These are phyloP conservation scores for Dissostichus mawsoni DNA, from an alignment of 2,113 vertebrate species.

Conservation along the genomic window DNA sequence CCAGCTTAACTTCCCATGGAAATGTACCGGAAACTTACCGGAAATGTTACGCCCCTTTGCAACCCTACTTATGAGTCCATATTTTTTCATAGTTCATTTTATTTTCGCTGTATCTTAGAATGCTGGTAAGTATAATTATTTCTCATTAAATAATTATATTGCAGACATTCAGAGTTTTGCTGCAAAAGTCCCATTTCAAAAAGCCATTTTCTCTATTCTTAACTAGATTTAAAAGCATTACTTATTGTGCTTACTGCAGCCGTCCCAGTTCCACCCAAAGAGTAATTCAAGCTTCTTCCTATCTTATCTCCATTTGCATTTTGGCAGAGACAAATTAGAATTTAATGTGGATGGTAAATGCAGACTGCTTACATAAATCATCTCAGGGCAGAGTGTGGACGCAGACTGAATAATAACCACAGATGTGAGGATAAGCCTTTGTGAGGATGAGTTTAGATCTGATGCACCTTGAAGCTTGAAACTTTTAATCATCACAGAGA, in stretches of 20 bases:
- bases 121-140: not conserved
- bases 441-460: not conserved
- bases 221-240: slow-evolving; percentile 19
- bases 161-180: slow-evolving; percentile 10
- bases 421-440: not conserved
- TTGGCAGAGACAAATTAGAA: slow-evolving; percentile 33
- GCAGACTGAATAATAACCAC: slow-evolving; percentile 39
- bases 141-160: slow-evolving; percentile 1
- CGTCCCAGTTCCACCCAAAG: not conserved
- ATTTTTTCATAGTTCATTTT: too few relatives aligned
- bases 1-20: too few relatives aligned
- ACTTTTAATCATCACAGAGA: slow-evolving; percentile 3
- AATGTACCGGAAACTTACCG: too few relatives aligned
- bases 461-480: not conserved
- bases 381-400: slow-evolving; percentile 7
- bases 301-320: slow-evolving; percentile 37
- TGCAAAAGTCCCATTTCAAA: not conserved
- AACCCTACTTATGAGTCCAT: too few relatives aligned
- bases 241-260: slow-evolving; percentile 12
- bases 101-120: not conserved
- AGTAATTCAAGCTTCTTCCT: slow-evolving; percentile 44
- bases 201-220: slow-evolving; percentile 8
- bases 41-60: too few relatives aligned
- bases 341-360: slow-evolving; percentile 32
- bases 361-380: slow-evolving; percentile 44